Percentiles rank a stretch among this genome's conserved stretches.
Conservation (phyloP, 2,113 vertebrate species). For the Arvicanthis niloticus region DNA sequence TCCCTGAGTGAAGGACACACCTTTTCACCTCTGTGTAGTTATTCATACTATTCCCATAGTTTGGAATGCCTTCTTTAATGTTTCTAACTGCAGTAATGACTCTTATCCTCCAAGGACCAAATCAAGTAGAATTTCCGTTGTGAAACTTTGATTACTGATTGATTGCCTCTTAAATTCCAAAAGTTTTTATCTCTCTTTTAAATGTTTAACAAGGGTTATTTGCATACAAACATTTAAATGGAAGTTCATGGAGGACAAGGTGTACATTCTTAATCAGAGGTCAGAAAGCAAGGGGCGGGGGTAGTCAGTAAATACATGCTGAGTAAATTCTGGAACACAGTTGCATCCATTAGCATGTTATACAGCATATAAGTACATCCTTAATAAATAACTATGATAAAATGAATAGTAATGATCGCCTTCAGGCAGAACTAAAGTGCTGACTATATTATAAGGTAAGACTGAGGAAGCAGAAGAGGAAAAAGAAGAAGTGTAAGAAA, state of each 20-base stretch:
- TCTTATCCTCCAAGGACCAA: not conserved
- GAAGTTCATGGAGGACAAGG: not conserved
- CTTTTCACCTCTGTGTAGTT: not conserved
- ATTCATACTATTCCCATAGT: not conserved
- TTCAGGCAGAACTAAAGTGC: not conserved
- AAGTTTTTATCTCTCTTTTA: not conserved
- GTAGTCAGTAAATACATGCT: not conserved
- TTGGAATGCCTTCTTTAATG: not conserved
- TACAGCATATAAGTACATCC: not conserved
- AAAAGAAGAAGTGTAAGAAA: not conserved
- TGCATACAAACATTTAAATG: not conserved
- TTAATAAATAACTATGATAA: not conserved
- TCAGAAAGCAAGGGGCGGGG: not conserved
- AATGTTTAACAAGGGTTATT: not conserved
- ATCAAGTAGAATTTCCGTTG: not conserved
- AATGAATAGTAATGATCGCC: not conserved
- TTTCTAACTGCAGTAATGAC: not conserved
- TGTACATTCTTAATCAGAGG: not conserved
- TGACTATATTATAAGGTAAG: not conserved
- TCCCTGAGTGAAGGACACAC: not conserved
- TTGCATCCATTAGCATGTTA: not conserved
- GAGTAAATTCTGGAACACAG: not conserved
- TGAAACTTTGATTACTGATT: not conserved
- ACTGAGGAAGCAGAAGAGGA: not conserved
- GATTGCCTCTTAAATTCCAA: not conserved